These are phyloP conservation scores for Neosilurus mollespiculum DNA, from an alignment of 2,797 vertebrate genomes.

Conservation along the genomic window DNA sequence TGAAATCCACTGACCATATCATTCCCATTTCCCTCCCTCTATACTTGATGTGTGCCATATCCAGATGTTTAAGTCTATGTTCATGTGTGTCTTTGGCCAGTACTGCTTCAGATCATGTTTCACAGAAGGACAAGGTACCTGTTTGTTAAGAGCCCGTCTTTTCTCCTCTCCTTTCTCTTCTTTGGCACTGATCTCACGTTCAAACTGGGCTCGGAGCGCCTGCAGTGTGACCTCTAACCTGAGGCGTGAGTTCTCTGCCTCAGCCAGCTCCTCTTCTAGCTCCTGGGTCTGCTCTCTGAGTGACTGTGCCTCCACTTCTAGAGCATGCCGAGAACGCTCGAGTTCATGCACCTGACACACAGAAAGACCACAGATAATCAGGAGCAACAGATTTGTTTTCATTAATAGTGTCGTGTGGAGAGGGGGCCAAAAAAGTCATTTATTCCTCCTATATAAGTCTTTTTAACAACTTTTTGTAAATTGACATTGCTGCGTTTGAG, in stretches of 20 bases:
- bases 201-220: conserved; percentile 88
- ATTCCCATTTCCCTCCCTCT: not conserved
- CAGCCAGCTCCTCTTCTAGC: conserved; percentile 86
- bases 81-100: not conserved
- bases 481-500: no score
- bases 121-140: conserved; percentile 67
- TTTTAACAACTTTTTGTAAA: no score
- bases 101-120: not conserved
- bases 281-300: conserved; percentile 85
- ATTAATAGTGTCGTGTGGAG: not conserved
- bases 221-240: conserved; percentile 89
- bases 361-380: not conserved
- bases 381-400: not conserved
- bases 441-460: no score
- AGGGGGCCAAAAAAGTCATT: not conserved
- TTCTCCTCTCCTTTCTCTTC: conserved; percentile 91
- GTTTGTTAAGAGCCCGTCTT: conserved; percentile 84
- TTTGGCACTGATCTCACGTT: conserved; percentile 82
- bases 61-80: not conserved
- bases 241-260: conserved; percentile 85
- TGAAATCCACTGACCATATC: not conserved
- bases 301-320: conserved; percentile 82
- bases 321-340: conserved; percentile 77
- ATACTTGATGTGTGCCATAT: not conserved
- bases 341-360: conserved; percentile 85